Conservation (phyloP, 2,797 vertebrate species). For the Lagocephalus sceleratus region DNA sequence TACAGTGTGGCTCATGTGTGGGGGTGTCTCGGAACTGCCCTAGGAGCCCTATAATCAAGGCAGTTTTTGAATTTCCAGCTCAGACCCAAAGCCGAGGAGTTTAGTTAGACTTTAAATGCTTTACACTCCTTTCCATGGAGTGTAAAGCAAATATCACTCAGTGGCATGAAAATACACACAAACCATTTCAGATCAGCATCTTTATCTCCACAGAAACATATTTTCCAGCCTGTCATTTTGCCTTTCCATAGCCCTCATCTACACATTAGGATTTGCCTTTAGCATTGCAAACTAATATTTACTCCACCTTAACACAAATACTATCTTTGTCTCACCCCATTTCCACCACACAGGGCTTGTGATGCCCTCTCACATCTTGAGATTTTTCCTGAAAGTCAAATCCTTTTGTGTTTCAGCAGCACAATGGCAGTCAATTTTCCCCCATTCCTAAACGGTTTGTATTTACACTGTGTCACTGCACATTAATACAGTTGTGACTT, state of each 20-base stretch:
- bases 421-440: slow-evolving; percentile 13
- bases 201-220: slow-evolving; percentile 66
- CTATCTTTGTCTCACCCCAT: slow-evolving; percentile 24
- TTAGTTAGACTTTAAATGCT: no score
- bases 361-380: slow-evolving; percentile 35
- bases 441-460: slow-evolving; percentile 20
- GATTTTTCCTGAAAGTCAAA: slow-evolving; percentile 31
- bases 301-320: slow-evolving; percentile 24
- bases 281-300: slow-evolving; percentile 28
- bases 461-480: slow-evolving; percentile 6
- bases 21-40: no score
- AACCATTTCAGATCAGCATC: slow-evolving; percentile 33
- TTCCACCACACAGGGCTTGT: no score
- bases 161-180: slow-evolving; percentile 27
- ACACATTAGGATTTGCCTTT: slow-evolving; percentile 17
- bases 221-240: slow-evolving; percentile 36
- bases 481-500: no score
- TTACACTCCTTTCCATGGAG: no score
- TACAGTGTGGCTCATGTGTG: no score
- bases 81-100: no score
- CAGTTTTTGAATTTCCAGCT: no score
- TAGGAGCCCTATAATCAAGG: no score
- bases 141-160: slow-evolving; percentile 30
- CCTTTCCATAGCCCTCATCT: slow-evolving; percentile 27
- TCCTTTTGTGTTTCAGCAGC: slow-evolving; percentile 14